Conservation (phyloP, 2,113 vertebrate genomes). For the Hemibagrus wyckioides region DNA sequence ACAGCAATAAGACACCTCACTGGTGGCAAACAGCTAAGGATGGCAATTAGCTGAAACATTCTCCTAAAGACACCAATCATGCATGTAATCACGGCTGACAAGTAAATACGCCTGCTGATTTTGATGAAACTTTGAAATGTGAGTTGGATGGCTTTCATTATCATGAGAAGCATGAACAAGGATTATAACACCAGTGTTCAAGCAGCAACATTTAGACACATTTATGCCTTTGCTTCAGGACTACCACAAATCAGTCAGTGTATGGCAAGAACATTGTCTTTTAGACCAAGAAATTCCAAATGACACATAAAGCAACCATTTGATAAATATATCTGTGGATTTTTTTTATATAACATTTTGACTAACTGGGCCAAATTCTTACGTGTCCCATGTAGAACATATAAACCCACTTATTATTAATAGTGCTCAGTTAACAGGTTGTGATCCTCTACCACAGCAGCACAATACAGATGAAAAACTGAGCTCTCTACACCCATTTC, state of each 20-base stretch:
- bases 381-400: not conserved
- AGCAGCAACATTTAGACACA: not conserved
- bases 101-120: conserved; percentile 27
- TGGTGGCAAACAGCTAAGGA: conserved; percentile 54
- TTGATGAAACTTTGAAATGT: conserved; percentile 3
- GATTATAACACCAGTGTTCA: not conserved
- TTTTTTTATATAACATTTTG: not conserved
- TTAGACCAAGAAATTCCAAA: not conserved
- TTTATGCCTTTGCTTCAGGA: not conserved
- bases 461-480: not conserved
- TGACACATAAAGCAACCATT: not conserved
- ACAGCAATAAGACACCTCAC: conserved; percentile 55
- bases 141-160: not conserved
- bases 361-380: not conserved
- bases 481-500: conserved; percentile 9
- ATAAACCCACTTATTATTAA: conserved; percentile 4
- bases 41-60: conserved; percentile 58
- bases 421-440: conserved; percentile 4
- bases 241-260: not conserved
- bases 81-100: conserved; percentile 10
- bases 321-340: not conserved
- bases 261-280: not conserved
- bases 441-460: not conserved
- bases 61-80: conserved; percentile 32
- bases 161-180: not conserved